phyloP scores from a whole-genome alignment of 2,113 vertebrate genomes.

The Pholis gunnellus region DNA sequence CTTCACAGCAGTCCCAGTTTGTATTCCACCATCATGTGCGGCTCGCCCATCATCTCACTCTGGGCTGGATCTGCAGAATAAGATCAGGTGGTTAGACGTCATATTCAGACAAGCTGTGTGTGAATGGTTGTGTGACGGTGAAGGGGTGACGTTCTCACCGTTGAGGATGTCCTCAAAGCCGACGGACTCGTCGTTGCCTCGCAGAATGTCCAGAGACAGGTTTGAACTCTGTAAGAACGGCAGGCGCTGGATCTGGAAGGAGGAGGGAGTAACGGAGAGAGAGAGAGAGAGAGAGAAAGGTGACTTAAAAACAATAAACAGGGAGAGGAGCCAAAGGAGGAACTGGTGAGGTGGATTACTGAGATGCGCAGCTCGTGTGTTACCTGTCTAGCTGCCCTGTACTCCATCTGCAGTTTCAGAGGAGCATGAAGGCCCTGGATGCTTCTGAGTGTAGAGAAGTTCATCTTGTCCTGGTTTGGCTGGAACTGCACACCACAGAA shows the following conservation, averaged over 20 bases:
- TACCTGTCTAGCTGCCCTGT: conserved; percentile 93
- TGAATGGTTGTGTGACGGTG: no score
- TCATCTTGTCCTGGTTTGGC: conserved; percentile 94
- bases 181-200: conserved; percentile 89
- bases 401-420: conserved; percentile 96
- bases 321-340: background rate
- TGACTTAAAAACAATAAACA: background rate
- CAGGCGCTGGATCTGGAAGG: conserved; percentile 91
- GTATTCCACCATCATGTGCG: conserved; percentile 95
- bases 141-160: conserved; percentile 81
- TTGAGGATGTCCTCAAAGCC: conserved; percentile 96
- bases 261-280: background rate
- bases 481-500: conserved; percentile 85
- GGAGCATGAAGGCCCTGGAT: conserved; percentile 95
- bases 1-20: conserved; percentile 91
- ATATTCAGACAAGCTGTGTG: background rate
- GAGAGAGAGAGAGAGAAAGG: background rate
- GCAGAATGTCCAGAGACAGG: conserved; percentile 91
- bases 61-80: conserved; percentile 89
- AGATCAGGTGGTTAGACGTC: conserved; percentile 28
- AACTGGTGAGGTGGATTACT: background rate
- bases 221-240: conserved; percentile 96
- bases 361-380: background rate
- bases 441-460: conserved; percentile 90
- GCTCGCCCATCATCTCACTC: conserved; percentile 94